phyloP scores from a whole-genome alignment of 2,113 vertebrate species.

The Zosterops pallidus region DNA sequence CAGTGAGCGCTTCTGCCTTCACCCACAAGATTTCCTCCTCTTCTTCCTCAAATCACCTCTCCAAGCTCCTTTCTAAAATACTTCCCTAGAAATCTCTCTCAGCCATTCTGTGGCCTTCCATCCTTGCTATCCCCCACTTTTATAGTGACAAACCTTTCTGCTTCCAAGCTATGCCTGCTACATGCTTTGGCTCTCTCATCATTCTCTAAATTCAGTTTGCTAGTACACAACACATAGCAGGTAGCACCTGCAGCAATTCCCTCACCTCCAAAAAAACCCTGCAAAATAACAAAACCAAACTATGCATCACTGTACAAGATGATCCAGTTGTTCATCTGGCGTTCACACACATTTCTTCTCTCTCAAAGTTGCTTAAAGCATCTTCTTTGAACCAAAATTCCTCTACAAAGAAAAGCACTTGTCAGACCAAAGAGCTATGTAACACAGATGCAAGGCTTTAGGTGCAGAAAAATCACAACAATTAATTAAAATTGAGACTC shows the following conservation, averaged over 20 bases:
- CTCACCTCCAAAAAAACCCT: not conserved
- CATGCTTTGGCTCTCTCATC: accelerated
- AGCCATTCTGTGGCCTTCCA: not conserved
- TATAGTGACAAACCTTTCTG: not conserved
- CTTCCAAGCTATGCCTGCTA: not conserved
- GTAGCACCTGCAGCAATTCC: not conserved
- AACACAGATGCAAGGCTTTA: not conserved
- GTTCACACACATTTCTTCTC: not conserved
- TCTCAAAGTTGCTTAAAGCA: not conserved
- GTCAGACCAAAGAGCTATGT: not conserved
- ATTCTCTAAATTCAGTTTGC: not conserved
- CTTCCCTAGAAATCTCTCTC: not conserved
- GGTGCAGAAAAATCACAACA: not conserved
- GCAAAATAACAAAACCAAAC: not conserved
- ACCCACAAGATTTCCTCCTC: not conserved
- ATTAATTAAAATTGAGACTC: not conserved
- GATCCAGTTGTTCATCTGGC: not conserved
- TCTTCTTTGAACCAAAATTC: not conserved
- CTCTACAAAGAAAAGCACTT: not conserved
- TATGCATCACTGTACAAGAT: not conserved
- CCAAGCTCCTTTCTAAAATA: not conserved
- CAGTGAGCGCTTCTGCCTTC: not conserved
- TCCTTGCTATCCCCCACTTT: not conserved
- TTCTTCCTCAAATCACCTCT: not conserved
- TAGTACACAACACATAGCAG: not conserved